Base-by-base conservation (phyloP, 2,888 invertebrate species). In the Nemotelus nigrinus region DNA sequence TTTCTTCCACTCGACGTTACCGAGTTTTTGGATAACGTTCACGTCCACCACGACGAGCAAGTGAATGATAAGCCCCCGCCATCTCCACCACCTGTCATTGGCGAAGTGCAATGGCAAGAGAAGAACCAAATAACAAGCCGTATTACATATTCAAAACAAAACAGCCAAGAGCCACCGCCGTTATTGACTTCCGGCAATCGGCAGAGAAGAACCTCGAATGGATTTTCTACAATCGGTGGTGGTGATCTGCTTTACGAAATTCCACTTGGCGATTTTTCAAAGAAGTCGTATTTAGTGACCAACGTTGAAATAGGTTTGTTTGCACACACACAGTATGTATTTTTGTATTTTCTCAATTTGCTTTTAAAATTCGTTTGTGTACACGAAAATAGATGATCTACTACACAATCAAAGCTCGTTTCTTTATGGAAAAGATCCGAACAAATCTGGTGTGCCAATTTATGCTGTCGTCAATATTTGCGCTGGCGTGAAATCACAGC, bases 1-100 rank as follows among this genome's bases (percentile, higher is more conserved):
- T 92, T 90, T 83, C 87, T 91, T 85, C 92, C 92, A 0, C 86
- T 89, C 76, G 89, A 89, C 76, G 91, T 91, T 2, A 89, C 90
- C 67, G 89, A 90, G 80, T 92, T 92, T 84, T 85, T 92, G 72
- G 86, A 88, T 78, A 88, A 92, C 84, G 90, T 91, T 3, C 87
- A 87, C 81, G 90, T 91, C 4, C 87, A 87, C 81, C 86, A 86
- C 3, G 25, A 25, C 25, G 86, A 85, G 82, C 85, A 84, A 72
- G 44, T 39, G 4, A 77, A 41, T 63, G 53, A 57, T 67, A 25
- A 2, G 48, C 39, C 8, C 3, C 44, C 3, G 39, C 53, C 25
- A 3, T 7, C 45, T 6, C 44, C 3, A 44, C 53, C 25, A 3
- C 41, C 45, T 6, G 60, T 47, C 41, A n/a, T 45, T 7, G 45